Percentiles rank a stretch among this genome's conserved stretches.
Evolutionary conservation across 2,888 invertebrate genomes (phyloP).

Genomic region (Synanthedon andrenaeformis): DNA sequence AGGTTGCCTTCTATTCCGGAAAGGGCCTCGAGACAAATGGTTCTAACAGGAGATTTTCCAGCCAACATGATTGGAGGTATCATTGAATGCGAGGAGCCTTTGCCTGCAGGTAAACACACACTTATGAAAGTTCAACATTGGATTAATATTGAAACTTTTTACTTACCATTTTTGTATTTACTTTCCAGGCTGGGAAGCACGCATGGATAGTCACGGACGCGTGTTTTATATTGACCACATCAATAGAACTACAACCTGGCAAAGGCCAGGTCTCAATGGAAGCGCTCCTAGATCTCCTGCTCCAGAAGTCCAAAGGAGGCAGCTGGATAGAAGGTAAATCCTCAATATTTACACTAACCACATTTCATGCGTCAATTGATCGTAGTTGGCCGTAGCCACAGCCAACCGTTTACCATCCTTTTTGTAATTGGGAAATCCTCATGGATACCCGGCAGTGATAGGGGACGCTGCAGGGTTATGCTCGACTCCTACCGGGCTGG

Average conservation of each 20-base stretch:
- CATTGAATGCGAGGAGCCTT: slow-evolving; percentile 80
- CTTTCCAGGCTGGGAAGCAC: slow-evolving; percentile 91
- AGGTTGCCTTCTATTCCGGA: slow-evolving; percentile 86
- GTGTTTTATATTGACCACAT: slow-evolving; percentile 98
- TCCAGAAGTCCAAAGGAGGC: slow-evolving; percentile 77
- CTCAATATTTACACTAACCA: background rate
- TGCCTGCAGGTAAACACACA: slow-evolving; percentile 80
- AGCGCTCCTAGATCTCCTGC: slow-evolving; percentile 57
- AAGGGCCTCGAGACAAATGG: slow-evolving; percentile 70
- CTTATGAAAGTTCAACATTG: slow-evolving; percentile 7
- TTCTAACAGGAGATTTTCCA: slow-evolving; percentile 66
- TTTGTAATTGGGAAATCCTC: no score
- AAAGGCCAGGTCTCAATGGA: slow-evolving; percentile 77
- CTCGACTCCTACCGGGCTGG: background rate
- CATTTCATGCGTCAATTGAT: background rate
- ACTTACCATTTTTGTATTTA: slow-evolving; percentile 1
- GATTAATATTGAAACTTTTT: slow-evolving; percentile 2
- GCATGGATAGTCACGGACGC: slow-evolving; percentile 95
- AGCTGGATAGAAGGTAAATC: slow-evolving; percentile 72
- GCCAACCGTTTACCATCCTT: no score
- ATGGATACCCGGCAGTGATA: no score
- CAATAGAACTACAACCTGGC: slow-evolving; percentile 97
- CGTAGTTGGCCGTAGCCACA: no score
- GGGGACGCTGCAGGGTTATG: no score
- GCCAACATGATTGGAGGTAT: slow-evolving; percentile 68